These are phyloP conservation scores for Galeruca laticollis DNA, from an alignment of 2,888 invertebrate species.

Conservation along the genomic window DNA sequence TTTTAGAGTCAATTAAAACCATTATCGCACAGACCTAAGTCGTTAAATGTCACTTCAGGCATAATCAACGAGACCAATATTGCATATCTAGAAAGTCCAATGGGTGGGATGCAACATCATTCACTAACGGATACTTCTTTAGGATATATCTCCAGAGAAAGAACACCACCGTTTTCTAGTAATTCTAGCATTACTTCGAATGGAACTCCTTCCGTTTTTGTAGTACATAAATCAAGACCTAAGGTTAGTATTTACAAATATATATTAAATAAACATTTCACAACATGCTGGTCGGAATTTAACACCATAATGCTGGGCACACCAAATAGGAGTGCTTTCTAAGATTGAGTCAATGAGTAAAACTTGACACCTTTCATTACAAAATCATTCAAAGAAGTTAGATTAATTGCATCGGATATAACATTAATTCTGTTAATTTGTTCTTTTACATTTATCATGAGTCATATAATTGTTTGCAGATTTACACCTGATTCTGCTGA, in stretches of 20 bases:
- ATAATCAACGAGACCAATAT: slow-evolving; percentile 54
- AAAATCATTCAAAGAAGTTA: too few relatives aligned
- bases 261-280: too few relatives aligned
- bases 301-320: too few relatives aligned
- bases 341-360: too few relatives aligned
- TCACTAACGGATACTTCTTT: slow-evolving; percentile 45
- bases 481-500: too few relatives aligned
- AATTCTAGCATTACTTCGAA: slow-evolving; percentile 68
- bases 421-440: too few relatives aligned
- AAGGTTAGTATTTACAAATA: slow-evolving; percentile 41
- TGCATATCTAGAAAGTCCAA: slow-evolving; percentile 56
- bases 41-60: slow-evolving; percentile 60
- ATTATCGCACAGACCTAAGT: slow-evolving; percentile 55
- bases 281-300: too few relatives aligned
- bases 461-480: too few relatives aligned
- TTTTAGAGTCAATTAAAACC: slow-evolving; percentile 54
- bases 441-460: too few relatives aligned
- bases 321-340: too few relatives aligned
- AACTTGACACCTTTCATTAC: too few relatives aligned
- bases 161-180: slow-evolving; percentile 66
- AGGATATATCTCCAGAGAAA: slow-evolving; percentile 66
- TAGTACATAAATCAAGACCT: slow-evolving; percentile 37
- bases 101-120: slow-evolving; percentile 58
- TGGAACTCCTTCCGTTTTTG: slow-evolving; percentile 35
- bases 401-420: too few relatives aligned